Evolutionary conservation across 92 coral and sea anemone species (phyloP).

Genomic region (Epizoanthus fatuus): DNA sequence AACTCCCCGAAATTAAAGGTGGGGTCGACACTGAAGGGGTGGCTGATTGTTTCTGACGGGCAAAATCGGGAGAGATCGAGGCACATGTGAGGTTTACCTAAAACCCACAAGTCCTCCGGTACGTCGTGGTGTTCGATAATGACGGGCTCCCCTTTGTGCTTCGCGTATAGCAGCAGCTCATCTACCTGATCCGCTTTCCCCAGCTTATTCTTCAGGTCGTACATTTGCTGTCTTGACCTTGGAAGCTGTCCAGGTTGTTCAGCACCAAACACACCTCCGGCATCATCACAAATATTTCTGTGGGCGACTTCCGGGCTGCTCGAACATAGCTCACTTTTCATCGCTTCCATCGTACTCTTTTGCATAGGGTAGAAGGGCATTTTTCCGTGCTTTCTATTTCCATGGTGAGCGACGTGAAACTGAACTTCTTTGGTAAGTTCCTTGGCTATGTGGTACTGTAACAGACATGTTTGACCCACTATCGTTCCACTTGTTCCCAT

Average conservation of each 20-base stretch:
- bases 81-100: slow-evolving; percentile 56
- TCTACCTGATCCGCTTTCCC: slow-evolving; percentile 46
- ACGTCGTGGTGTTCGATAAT: slow-evolving; percentile 64
- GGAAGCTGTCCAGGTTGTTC: slow-evolving; percentile 54
- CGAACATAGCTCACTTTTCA: slow-evolving; percentile 28
- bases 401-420: slow-evolving; percentile 12
- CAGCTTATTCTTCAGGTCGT: slow-evolving; percentile 43
- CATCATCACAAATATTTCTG: slow-evolving; percentile 33
- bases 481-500: slow-evolving; percentile 9
- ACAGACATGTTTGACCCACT: too few relatives aligned
- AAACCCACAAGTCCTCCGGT: slow-evolving; percentile 64
- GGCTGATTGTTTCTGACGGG: slow-evolving; percentile 23
- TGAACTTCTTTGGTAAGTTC: too few relatives aligned
- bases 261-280: slow-evolving; percentile 57
- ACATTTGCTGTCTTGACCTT: slow-evolving; percentile 51
- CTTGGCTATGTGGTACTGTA: too few relatives aligned
- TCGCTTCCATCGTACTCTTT: slow-evolving; percentile 52
- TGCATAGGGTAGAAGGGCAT: slow-evolving; percentile 62
- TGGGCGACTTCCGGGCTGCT: slow-evolving; percentile 24
- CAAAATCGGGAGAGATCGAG: slow-evolving; percentile 57
- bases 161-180: slow-evolving; percentile 62
- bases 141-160: slow-evolving; percentile 50
- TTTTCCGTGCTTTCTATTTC: slow-evolving; percentile 46
- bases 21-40: slow-evolving; percentile 31
- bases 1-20: slow-evolving; percentile 55